Conservation (phyloP, 1,140 invertebrate species). For the Polypedilum vanderplanki region DNA sequence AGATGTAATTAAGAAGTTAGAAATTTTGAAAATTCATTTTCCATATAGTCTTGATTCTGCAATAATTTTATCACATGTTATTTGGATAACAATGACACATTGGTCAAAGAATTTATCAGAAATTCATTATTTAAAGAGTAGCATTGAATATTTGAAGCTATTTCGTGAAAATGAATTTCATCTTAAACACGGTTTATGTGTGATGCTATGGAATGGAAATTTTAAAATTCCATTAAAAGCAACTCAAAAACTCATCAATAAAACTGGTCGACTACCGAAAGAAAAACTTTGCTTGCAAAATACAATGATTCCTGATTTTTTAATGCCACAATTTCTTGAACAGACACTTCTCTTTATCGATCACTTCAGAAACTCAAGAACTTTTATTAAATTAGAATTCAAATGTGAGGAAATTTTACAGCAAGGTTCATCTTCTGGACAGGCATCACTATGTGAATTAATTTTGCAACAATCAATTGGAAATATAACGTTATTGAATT, state of each 20-base stretch:
- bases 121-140: constrained; percentile 56
- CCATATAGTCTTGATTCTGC: constrained; percentile 76
- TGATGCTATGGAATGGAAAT: constrained; percentile 81
- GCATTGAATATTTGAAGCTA: constrained; percentile 50
- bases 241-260: constrained; percentile 72
- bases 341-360: constrained; percentile 64
- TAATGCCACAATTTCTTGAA: constrained; percentile 61
- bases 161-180: constrained; percentile 50
- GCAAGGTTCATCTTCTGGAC: constrained; percentile 56
- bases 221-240: constrained; percentile 67
- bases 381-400: constrained; percentile 46
- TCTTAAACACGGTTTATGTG: constrained; percentile 66
- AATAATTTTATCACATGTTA: constrained; percentile 73
- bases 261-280: constrained; percentile 79
- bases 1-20: constrained; percentile 51
- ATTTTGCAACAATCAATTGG: constrained; percentile 52
- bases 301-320: constrained; percentile 62
- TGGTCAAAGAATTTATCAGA: constrained; percentile 75
- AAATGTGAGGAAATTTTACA: constrained; percentile 64
- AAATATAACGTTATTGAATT: constrained; percentile 65
- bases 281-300: constrained; percentile 70
- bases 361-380: constrained; percentile 51
- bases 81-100: constrained; percentile 79
- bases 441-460: constrained; percentile 64
- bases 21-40: constrained; percentile 63